Base-by-base conservation (phyloP, 2,797 vertebrate genomes). In the Cryptoblepharus egeriae region DNA sequence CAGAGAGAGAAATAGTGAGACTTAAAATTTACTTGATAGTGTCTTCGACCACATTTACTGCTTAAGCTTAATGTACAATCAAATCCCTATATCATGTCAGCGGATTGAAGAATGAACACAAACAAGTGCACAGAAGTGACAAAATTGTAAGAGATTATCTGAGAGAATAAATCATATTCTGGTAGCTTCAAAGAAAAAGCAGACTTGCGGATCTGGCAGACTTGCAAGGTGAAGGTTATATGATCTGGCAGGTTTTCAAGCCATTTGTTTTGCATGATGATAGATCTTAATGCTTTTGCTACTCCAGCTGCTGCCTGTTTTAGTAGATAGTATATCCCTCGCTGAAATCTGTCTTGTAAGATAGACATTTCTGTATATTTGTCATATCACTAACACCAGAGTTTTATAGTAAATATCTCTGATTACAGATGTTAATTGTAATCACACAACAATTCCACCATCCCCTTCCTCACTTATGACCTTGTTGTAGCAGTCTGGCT, bases 221-320 rank as follows among this genome's bases (percentile, higher is more conserved):
- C n/a, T 74, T 70, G 75, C 89, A 87, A 85, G 80, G 18, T 78
- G 61, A 84, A 88, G 61, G 69, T 65, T 0, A 0, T 71, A 30
- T 82, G 80, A 83, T 86, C 45, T 57, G 1, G 10, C 8, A 85
- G 1, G 12, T 58, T 80, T 71, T 83, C 22, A 16, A 72, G 55
- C 32, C 67, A 24, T 83, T 82, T 77, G 37, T 26, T 86, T 89
- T 83, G 65, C 12, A 3, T 35, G 57, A 28, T 60, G 45, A 5
- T 83, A 74, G 75, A 74, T 16, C 28, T 83, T 57, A 86, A 79
- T 80, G 68, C 57, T 68, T 90, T 8, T 74, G 8, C 60, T 88
- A 16, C 15, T 39, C 79, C 80, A 82, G 71, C 45, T 5, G 26
- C 1, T 0, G 18, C 4, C 78, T 84, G 13, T 88, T 72, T 80